A percentile compares a stretch with the other conserved stretches of the same genome.
These are phyloP conservation scores for Tringa solitaria DNA, from an alignment of 2,113 vertebrate genomes.

Conservation along the genomic window DNA sequence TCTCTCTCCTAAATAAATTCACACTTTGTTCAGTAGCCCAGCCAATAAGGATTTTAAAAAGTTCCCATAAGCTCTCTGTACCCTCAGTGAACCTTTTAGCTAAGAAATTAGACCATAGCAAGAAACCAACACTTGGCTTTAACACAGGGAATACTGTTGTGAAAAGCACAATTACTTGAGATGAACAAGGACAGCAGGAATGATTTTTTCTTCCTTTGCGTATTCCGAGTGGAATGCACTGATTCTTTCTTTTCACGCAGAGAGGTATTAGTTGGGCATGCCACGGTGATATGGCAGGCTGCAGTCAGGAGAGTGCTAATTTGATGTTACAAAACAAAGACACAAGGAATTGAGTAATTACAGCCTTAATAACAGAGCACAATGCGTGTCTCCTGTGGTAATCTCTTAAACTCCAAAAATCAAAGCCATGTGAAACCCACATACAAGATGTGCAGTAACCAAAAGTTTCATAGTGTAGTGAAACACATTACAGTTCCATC, in stretches of 20 bases:
- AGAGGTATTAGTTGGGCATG: neutral
- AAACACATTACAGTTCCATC: neutral
- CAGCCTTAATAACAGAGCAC: neutral
- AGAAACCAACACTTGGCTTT: neutral
- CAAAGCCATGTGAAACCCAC: neutral
- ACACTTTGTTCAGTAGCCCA: neutral
- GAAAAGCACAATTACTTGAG: neutral
- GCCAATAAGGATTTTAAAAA: neutral
- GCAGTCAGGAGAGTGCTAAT: neutral
- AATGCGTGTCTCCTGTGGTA: neutral
- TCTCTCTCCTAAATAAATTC: neutral
- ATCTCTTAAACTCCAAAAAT: neutral
- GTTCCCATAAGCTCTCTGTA: neutral
- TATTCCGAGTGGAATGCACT: neutral
- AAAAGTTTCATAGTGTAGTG: neutral
- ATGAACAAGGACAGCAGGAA: neutral
- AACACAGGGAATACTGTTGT: neutral
- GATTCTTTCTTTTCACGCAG: neutral
- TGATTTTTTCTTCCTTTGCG: neutral
- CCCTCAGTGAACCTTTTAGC: neutral
- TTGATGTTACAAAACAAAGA: neutral
- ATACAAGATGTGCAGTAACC: neutral
- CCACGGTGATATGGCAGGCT: neutral
- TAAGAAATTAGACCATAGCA: neutral
- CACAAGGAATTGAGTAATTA: neutral